Evolutionary conservation across 2,797 vertebrate genomes (phyloP), one percentile per base, ranked within the genome.

Genomic region (Gorsachius magnificus): DNA sequence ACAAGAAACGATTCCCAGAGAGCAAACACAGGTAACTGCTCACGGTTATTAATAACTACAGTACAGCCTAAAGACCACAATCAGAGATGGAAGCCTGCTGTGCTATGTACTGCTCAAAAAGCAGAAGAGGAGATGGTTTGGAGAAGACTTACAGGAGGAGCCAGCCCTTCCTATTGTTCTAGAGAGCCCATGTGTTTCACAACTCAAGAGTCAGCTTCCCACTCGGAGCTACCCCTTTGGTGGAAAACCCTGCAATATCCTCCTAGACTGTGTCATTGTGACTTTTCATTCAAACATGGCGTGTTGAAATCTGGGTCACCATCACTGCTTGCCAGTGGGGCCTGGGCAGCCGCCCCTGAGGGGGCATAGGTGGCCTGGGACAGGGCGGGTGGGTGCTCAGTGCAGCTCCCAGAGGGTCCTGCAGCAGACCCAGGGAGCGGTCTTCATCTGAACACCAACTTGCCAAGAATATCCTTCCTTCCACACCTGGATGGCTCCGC

Each of bases 401-500:
- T 5, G 12, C n/a, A 43, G 71, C 28, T 80, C 36, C 82, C 41
- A 25, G 13, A 20, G 21, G 12, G 16, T 28, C 56, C 64, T 68
- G 64, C 65, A 69, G 29, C 35, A 43, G 75, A 19, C 53, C 74
- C 16, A 22, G 43, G 4, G 41, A 56, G 19, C 0, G 1, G 20
- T 6, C 60, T n/a, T 8, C 46, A 15, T 16, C 35, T 2, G 0
- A 56, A 21, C 6, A 4, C 4, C 2, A 0, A 8, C n/a, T 22
- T 53, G 63, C 66, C 50, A 14, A 8, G 31, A 38, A 21, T 5
- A 69, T 24, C 65, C 57, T 68, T 24, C 65, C 61, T 68, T 66
- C 66, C 60, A 18, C 45, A 68, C 16, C 63, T 19, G 29, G 28
- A 50, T 20, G 74, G 51, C 57, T 71, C 33, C 35, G 31, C 16